Percentiles rank a stretch among this genome's conserved stretches.
phyloP scores from a whole-genome alignment of 2,113 vertebrate genomes.

The Castor canadensis region DNA sequence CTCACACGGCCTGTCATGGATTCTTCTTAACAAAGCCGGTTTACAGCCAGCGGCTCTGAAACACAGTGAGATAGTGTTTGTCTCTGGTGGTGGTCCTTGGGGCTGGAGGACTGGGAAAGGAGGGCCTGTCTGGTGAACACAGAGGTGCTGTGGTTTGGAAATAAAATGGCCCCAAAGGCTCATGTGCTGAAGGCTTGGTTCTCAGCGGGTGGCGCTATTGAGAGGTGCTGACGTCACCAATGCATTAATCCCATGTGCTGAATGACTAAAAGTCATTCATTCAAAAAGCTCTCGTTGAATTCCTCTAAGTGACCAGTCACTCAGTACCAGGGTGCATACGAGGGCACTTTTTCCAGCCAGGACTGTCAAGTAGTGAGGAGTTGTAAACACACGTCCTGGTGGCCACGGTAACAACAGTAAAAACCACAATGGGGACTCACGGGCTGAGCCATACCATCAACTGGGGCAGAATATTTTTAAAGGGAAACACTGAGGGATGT shows the following conservation, averaged over 20 bases:
- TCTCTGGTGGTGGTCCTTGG: conserved; percentile 41
- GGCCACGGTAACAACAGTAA: background rate
- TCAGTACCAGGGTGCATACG: background rate
- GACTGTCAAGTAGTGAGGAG: background rate
- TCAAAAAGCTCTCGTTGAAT: background rate
- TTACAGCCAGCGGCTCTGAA: conserved; percentile 81
- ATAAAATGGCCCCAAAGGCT: background rate
- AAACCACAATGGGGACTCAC: fast-evolving
- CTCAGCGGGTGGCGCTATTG: background rate
- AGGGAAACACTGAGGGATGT: background rate
- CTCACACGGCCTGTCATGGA: conserved; percentile 77
- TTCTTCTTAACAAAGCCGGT: conserved; percentile 79
- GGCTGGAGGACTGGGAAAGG: fast-evolving
- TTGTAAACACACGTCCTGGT: background rate
- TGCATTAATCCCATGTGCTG: too few species aligned
- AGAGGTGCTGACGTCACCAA: background rate
- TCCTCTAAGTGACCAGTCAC: too few species aligned
- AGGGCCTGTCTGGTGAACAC: background rate
- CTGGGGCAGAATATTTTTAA: background rate
- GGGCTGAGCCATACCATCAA: too few species aligned
- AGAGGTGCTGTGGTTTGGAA: background rate
- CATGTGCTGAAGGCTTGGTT: background rate
- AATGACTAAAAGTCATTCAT: too few species aligned
- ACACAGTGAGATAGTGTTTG: conserved; percentile 75
- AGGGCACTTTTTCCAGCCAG: background rate